Percentiles rank a stretch among this genome's conserved stretches.
Conservation (phyloP, 2,888 invertebrate genomes). For the Rhagonycha lutea region DNA sequence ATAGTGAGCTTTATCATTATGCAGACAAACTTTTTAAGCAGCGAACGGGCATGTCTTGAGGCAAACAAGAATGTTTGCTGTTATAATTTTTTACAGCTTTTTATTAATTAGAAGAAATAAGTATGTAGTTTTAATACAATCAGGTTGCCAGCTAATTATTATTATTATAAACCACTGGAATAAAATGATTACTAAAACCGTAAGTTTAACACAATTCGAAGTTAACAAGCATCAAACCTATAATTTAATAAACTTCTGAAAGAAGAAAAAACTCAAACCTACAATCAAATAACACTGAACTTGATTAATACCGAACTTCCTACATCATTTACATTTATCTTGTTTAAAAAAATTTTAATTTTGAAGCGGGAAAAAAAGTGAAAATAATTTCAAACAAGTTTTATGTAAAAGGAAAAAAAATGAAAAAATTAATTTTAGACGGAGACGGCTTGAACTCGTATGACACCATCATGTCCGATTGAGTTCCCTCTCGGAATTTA, state of each 20-base stretch:
- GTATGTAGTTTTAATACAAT: not conserved
- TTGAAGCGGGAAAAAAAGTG: not conserved
- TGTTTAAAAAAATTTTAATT: not conserved
- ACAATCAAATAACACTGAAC: not conserved
- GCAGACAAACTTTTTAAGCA: not conserved
- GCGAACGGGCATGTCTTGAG: not conserved
- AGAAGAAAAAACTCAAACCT: slow-evolving; percentile 4
- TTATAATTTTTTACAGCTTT: not conserved
- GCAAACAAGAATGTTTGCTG: not conserved
- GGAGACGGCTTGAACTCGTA: slow-evolving; percentile 5
- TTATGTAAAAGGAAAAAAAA: not conserved
- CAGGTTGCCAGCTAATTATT: not conserved
- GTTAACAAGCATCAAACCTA: slow-evolving; percentile 8
- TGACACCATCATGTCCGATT: slow-evolving; percentile 26
- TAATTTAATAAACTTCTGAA: slow-evolving; percentile 18
- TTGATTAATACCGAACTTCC: slow-evolving; percentile 1
- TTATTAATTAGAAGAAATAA: not conserved
- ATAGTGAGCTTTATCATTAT: too few species aligned
- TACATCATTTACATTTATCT: slow-evolving; percentile 2
- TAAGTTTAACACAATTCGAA: not conserved
- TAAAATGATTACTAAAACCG: not conserved
- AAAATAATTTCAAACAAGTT: not conserved
- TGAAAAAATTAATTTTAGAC: not conserved
- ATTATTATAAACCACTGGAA: not conserved
- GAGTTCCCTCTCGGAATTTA: slow-evolving; percentile 26